Conservation (phyloP, 1,140 invertebrate species). For the Atta colombica region DNA sequence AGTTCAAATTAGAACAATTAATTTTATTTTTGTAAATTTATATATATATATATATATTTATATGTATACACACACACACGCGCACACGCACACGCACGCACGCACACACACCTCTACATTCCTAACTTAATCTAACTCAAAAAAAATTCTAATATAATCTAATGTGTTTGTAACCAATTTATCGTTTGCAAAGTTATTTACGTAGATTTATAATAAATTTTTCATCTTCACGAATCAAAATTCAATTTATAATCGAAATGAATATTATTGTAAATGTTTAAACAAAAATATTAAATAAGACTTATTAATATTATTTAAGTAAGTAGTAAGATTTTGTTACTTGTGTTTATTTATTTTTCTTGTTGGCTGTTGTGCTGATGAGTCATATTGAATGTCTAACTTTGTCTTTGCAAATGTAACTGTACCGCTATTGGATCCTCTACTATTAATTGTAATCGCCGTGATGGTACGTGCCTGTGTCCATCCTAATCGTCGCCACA, state of each 20-base stretch:
- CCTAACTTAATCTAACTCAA: background rate
- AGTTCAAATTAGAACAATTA: no score
- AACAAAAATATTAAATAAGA: background rate
- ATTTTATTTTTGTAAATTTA: no score
- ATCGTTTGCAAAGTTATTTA: conserved; percentile 4
- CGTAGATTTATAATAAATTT: background rate
- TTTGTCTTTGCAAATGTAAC: background rate
- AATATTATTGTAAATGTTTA: background rate
- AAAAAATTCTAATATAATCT: conserved; percentile 25
- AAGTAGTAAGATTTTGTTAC: background rate
- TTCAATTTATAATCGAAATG: background rate
- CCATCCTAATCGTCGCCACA: background rate
- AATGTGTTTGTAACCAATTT: conserved; percentile 18
- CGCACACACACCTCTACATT: background rate
- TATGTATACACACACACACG: no score
- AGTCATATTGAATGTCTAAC: background rate
- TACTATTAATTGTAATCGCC: conserved; percentile 4
- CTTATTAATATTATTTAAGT: background rate
- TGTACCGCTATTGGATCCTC: background rate
- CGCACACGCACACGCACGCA: no score
- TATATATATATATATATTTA: no score
- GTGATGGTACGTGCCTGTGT: background rate
- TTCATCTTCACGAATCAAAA: background rate
- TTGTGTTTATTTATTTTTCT: background rate
- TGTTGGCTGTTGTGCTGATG: background rate